phyloP scores from a whole-genome alignment of 2,888 invertebrate genomes.

The Selenia dentaria region DNA sequence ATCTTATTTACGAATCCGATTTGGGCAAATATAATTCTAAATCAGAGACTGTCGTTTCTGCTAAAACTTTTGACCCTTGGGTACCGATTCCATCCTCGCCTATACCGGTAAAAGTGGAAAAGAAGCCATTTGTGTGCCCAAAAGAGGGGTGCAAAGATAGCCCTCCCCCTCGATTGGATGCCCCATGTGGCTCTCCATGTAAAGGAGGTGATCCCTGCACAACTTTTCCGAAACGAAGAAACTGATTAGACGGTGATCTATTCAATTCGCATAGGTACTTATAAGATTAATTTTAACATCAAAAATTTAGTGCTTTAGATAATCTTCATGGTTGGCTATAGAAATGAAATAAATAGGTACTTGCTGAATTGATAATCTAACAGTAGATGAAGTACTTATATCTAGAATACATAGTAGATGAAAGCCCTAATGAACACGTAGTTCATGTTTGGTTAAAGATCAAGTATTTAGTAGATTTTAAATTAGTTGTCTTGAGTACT shows the following conservation, averaged over 20 bases:
- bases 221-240: constrained; percentile 47
- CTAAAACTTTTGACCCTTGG: constrained; percentile 63
- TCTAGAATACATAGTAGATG: no score
- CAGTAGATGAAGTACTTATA: no score
- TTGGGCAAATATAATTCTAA: background rate
- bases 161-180: constrained; percentile 34
- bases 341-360: constrained; percentile 2
- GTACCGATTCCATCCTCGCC: constrained; percentile 69
- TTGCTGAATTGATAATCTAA: no score
- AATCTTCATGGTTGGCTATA: no score
- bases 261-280: no score
- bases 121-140: constrained; percentile 44
- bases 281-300: no score
- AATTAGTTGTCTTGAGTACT: no score
- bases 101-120: constrained; percentile 37
- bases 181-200: constrained; percentile 34
- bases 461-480: no score
- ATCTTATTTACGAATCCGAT: background rate
- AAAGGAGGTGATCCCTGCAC: constrained; percentile 43
- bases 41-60: constrained; percentile 26
- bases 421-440: no score
- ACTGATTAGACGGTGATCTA: no score
- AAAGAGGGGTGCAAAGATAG: constrained; percentile 56
- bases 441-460: no score
- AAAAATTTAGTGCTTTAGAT: no score